A percentile compares a stretch with the other conserved stretches of the same genome.
Conservation (phyloP, 2,797 vertebrate species). For the Amblyraja radiata region DNA sequence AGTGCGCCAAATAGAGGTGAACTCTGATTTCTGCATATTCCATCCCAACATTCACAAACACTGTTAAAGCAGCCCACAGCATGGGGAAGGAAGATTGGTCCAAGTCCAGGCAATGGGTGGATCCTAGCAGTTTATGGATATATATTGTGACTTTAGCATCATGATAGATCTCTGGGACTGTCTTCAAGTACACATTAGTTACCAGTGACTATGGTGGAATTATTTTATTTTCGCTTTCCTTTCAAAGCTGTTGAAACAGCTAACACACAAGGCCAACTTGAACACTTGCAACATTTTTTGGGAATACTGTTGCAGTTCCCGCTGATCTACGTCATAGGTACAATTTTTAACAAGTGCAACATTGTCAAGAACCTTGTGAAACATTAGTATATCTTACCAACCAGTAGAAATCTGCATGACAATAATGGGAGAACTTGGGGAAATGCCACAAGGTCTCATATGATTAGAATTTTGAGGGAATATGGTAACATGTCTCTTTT, state of each 20-base stretch:
- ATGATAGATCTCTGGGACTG: not conserved
- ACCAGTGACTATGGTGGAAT: not conserved
- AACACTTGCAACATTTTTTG: not conserved
- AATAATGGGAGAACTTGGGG: not conserved
- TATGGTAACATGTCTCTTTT: not conserved
- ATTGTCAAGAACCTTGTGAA: constrained; percentile 14
- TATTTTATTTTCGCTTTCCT: not conserved
- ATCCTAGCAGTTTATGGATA: no score
- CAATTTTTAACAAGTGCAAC: not conserved
- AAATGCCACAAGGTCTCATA: not conserved
- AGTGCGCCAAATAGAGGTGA: no score
- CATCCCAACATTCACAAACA: no score
- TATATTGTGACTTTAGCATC: not conserved
- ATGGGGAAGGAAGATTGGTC: no score
- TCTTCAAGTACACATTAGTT: not conserved
- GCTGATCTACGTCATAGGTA: not conserved
- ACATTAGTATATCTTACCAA: not conserved
- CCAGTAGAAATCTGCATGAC: not conserved
- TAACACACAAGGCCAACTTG: not conserved
- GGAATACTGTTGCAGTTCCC: not conserved
- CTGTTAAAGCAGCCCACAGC: no score
- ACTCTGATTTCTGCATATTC: no score
- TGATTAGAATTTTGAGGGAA: not conserved
- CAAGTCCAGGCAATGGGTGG: no score
- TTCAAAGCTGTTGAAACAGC: not conserved